Base-by-base conservation (phyloP, 2,888 invertebrate species). In the Epistrophe eligans region DNA sequence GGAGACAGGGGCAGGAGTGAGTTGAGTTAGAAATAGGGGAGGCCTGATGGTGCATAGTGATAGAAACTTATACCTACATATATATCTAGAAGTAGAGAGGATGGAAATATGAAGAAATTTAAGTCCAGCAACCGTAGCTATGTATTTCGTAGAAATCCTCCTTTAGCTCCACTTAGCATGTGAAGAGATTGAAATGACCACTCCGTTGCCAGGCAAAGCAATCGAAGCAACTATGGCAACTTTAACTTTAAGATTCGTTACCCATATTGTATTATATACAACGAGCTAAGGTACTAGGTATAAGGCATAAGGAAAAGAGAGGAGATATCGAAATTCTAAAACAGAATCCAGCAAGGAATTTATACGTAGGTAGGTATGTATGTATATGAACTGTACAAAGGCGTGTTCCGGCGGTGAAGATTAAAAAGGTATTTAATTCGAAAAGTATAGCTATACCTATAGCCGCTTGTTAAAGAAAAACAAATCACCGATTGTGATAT, bases 101-200 rank as follows among this genome's bases (percentile, higher is more conserved):
- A 67, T 50, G 67, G 19, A 66, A 32, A 58, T 66, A 66, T 71
- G 71, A 83, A 79, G 82, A 79, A 77, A 83, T 67, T 67, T 52
- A 67, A 67, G 64, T 43, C 55, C 72, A 73, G 45, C 52, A 62
- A 70, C 52, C 38, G 58, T 73, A 40, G 50, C 52, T 79, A 67
- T 83, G 79, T 77, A 82, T 67, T 73, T 38, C 38, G 19, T 35
- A 77, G 60, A 57, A 64, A 74, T 80, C 60, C 67, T 74, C 52
- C 77, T 64, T 8, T 64, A 71, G 70, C 24, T 43, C 38, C 38
- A 73, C 52, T 79, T 67, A 70, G 62, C 38, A 64, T 64, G 74
- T 52, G 66, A 58, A 35, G 73, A 73, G 70, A 82, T 71, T 81
- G 60, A 50, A 62, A 73, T 81, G 84, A 81, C 84, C 81, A 60